Conservation (phyloP, 2,888 invertebrate genomes). For the Lathronympha strigana region DNA sequence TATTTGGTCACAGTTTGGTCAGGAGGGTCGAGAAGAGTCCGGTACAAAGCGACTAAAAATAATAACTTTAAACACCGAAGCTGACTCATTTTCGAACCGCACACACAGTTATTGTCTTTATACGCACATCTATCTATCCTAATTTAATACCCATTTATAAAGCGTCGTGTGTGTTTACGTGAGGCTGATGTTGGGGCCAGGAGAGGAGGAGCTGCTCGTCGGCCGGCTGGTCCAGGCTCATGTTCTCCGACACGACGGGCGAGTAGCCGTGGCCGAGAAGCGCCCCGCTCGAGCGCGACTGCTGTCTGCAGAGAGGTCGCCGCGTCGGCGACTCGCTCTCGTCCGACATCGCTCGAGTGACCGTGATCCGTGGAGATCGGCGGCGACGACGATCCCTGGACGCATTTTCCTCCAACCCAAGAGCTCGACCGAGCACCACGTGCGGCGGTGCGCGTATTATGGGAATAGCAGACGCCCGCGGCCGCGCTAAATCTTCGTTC, state of each 20-base stretch:
- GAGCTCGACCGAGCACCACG: conserved; percentile 84
- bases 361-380: conserved; percentile 88
- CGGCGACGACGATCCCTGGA: conserved; percentile 69
- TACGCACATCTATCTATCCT: conserved; percentile 57
- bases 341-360: conserved; percentile 89
- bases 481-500: conserved; percentile 68
- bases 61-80: conserved; percentile 66
- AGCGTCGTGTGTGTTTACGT: conserved; percentile 64
- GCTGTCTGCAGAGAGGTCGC: conserved; percentile 76
- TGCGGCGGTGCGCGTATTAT: conserved; percentile 83
- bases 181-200: conserved; percentile 77
- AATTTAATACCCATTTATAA: conserved; percentile 68
- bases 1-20: conserved; percentile 76
- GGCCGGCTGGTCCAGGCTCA: conserved; percentile 61
- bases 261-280: conserved; percentile 78
- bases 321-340: conserved; percentile 86
- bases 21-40: conserved; percentile 64
- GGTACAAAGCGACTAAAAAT: conserved; percentile 70
- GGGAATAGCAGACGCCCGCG: conserved; percentile 75
- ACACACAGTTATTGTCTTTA: conserved; percentile 74
- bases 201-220: conserved; percentile 82
- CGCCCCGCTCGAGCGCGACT: conserved; percentile 80
- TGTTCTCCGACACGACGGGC: conserved; percentile 69
- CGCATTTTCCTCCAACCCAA: conserved; percentile 79
- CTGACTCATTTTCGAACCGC: conserved; percentile 67